Conservation (phyloP, 2,888 invertebrate species). For the Napeogenes sylphis region DNA sequence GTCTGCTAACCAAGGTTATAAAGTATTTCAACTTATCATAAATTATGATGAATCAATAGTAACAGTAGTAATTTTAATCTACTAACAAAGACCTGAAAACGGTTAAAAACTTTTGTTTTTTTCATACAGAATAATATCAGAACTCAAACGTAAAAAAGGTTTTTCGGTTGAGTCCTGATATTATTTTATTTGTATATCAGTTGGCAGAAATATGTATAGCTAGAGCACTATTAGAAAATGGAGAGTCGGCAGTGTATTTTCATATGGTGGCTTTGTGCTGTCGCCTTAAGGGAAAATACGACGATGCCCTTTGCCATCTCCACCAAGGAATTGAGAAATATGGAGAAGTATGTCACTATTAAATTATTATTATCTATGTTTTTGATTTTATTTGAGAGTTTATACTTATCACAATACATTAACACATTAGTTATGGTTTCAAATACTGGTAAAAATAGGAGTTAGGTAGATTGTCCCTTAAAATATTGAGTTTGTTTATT, state of each 20-base stretch:
- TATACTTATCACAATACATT: no score
- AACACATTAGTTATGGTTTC: no score
- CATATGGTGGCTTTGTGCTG: conserved; percentile 59
- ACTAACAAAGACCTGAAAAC: no score
- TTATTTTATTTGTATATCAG: conserved; percentile 12
- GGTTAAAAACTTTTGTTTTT: no score
- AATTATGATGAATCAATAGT: background rate
- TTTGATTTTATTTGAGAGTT: no score
- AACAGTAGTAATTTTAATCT: no score
- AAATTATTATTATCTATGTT: background rate
- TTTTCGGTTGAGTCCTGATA: no score
- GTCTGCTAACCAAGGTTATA: background rate
- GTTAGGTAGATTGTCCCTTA: no score
- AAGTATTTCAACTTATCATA: background rate
- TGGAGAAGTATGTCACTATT: conserved; percentile 49
- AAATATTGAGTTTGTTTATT: no score
- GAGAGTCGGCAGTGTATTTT: conserved; percentile 51
- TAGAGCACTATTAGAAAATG: conserved; percentile 44
- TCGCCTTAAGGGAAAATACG: conserved; percentile 50
- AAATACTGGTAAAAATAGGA: no score
- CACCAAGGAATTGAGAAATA: conserved; percentile 47
- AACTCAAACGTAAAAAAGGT: no score
- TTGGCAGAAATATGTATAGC: conserved; percentile 63
- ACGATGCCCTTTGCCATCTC: conserved; percentile 56
- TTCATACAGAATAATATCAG: no score